Conservation (phyloP, 1,140 invertebrate genomes). For the Achatina immaculata region DNA sequence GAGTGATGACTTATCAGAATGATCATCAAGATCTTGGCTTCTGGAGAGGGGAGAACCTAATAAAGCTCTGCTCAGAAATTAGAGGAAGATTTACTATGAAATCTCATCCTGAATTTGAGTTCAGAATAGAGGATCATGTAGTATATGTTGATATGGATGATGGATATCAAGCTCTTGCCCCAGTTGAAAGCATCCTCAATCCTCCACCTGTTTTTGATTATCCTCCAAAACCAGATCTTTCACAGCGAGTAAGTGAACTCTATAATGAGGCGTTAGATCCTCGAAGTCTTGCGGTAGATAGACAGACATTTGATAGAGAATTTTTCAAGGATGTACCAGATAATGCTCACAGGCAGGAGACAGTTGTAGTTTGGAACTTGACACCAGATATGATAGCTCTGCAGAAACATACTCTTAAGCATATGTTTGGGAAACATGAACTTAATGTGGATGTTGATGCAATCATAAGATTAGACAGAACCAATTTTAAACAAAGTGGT, state of each 20-base stretch:
- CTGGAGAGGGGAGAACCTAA: constrained; percentile 66
- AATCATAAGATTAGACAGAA: constrained; percentile 59
- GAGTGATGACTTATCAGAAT: constrained; percentile 66
- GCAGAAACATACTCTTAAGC: constrained; percentile 63
- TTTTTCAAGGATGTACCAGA: constrained; percentile 54
- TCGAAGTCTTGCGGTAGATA: constrained; percentile 61
- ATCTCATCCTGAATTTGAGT: constrained; percentile 64
- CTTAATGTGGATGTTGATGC: constrained; percentile 58
- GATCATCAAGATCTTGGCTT: constrained; percentile 67
- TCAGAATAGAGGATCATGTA: constrained; percentile 57
- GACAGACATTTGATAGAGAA: constrained; percentile 59
- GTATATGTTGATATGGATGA: constrained; percentile 45
- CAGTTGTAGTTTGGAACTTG: constrained; percentile 59
- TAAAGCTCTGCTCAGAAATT: constrained; percentile 60
- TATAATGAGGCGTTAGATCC: constrained; percentile 60
- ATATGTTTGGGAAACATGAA: constrained; percentile 42
- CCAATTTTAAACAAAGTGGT: constrained; percentile 55
- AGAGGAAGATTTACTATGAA: constrained; percentile 59
- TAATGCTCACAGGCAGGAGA: constrained; percentile 39
- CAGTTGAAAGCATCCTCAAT: constrained; percentile 40
- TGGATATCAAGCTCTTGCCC: background rate
- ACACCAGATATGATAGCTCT: constrained; percentile 63
- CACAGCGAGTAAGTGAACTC: constrained; percentile 54
- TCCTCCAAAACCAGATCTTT: constrained; percentile 44
- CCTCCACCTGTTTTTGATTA: constrained; percentile 49